phyloP scores from a whole-genome alignment of 2,113 vertebrate genomes.

The Oophaga pumilio region DNA sequence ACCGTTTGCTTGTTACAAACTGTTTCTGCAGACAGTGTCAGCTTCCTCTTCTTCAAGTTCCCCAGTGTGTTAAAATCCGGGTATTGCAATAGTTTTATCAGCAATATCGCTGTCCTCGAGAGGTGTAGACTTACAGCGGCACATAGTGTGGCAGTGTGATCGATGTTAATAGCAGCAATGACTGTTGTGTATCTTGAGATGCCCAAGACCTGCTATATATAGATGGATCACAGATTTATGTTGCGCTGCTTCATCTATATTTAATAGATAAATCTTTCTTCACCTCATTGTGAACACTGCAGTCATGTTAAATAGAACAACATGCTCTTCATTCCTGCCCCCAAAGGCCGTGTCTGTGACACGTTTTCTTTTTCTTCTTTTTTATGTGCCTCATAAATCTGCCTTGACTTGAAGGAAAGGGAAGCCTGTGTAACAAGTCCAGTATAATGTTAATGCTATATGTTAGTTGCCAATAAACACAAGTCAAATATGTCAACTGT shows the following conservation, averaged over 20 bases:
- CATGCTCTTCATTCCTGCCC: background rate
- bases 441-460: background rate
- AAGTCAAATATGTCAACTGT: background rate
- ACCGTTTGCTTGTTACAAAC: conserved; percentile 39
- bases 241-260: conserved; percentile 9
- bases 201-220: background rate
- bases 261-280: conserved; percentile 12
- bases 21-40: conserved; percentile 29
- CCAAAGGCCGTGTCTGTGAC: background rate
- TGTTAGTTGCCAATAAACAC: background rate
- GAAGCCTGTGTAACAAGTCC: background rate
- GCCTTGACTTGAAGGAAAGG: background rate
- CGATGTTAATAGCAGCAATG: conserved; percentile 7
- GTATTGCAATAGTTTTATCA: conserved; percentile 29
- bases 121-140: conserved; percentile 23
- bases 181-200: background rate
- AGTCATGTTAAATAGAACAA: background rate
- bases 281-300: background rate
- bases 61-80: conserved; percentile 36
- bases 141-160: conserved; percentile 13
- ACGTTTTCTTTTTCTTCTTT: background rate
- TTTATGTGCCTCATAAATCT: conserved; percentile 2
- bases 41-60: conserved; percentile 27
- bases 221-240: conserved; percentile 1
- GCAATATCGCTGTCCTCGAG: conserved; percentile 4